Evolutionary conservation across 1,140 invertebrate species (phyloP), one percentile per base, ranked within the genome.

Genomic region (Potamilus streckersoni): DNA sequence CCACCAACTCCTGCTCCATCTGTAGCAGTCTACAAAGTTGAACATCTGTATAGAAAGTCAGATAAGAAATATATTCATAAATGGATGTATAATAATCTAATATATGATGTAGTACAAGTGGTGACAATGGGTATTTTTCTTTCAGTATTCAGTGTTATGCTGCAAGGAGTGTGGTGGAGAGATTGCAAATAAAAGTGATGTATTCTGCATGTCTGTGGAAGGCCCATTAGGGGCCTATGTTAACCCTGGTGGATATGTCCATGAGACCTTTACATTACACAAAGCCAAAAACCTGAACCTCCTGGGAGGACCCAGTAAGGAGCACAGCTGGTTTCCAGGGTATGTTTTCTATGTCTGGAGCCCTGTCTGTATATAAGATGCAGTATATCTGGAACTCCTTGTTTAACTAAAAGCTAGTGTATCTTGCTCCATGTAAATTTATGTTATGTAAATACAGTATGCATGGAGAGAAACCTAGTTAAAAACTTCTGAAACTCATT

Each of bases 301-400:
- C n/a, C 89, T 91, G 56, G 91, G 91, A 1, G 85, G 85, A 65
- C 90, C 94, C 13, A 94, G 93, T 2, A 93, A 92, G 23, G 92
- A 94, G 81, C 94, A 93, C 83, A 94, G 93, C 78, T 96, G 95
- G 95, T 96, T 96, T 88, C 95, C 95, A 55, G 95, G 94, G 93
- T 95, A 92, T 90, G 85, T 17, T 20, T 20, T 55, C 17, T 38
- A 57, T 56, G 23, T 69, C n/a, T 17, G n/a, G 8, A 20, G n/a
- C 31, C 17, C 17, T 14, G 12, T 17, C 31, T 31, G 12, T 8
- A 66, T 0, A 20, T n/a, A 66, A 31, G 17, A 23, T 31, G 5
- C 31, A 66, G 17, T 66, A 23, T 66, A 31, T 17, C 16, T 17
- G 17, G 16, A 66, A 49, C 38, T 11, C 38, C 38, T 8, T 49